phyloP scores from a whole-genome alignment of 2,797 vertebrate species.

The Enteromius unitaeniatus region DNA sequence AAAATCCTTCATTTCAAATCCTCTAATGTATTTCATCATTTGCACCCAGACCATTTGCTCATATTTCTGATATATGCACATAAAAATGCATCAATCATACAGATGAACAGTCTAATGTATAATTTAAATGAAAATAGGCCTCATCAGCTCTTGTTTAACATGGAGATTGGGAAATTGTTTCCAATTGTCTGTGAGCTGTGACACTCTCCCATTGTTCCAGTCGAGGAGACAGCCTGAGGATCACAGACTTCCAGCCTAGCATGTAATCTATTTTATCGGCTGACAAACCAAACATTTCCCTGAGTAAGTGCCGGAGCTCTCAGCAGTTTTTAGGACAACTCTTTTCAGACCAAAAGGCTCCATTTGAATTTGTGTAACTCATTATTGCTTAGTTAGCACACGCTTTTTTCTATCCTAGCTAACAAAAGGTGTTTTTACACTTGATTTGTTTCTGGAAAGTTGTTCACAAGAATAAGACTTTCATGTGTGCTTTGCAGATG shows the following conservation, averaged over 20 bases:
- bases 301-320: slow-evolving; percentile 13
- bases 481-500: not conserved
- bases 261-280: slow-evolving; percentile 52
- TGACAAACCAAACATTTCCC: slow-evolving; percentile 27
- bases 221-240: slow-evolving; percentile 35
- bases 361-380: not conserved
- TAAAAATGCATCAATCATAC: slow-evolving; percentile 48
- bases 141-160: slow-evolving; percentile 32
- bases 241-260: slow-evolving; percentile 32
- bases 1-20: slow-evolving; percentile 16
- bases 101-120: slow-evolving; percentile 44
- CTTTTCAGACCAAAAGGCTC: slow-evolving; percentile 18
- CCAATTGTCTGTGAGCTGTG: slow-evolving; percentile 27
- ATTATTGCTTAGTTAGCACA: slow-evolving; percentile 22
- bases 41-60: not conserved
- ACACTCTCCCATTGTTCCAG: slow-evolving; percentile 43
- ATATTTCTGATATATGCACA: slow-evolving; percentile 25
- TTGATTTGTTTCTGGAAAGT: slow-evolving; percentile 7
- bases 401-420: not conserved
- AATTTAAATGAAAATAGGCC: slow-evolving; percentile 46
- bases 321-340: not conserved
- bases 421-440: not conserved
- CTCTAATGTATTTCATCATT: slow-evolving; percentile 20
- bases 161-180: slow-evolving; percentile 30
- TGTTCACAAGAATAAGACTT: not conserved